These are phyloP conservation scores for Acanthopleura granulata DNA, from an alignment of 2,888 invertebrate genomes.

Conservation along the genomic window DNA sequence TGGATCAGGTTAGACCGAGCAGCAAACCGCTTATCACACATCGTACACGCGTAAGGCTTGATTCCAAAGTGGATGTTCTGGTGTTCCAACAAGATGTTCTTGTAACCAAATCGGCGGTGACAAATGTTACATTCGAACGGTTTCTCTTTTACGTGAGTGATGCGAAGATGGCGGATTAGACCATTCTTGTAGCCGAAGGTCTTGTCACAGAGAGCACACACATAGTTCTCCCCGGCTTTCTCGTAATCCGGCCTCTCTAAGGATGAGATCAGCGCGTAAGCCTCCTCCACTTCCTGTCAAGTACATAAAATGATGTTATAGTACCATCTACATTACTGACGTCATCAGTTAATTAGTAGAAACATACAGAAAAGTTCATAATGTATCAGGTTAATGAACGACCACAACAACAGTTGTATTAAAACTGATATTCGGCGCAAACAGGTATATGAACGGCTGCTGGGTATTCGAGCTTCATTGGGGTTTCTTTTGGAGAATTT, in stretches of 20 bases:
- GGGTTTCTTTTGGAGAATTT: no score
- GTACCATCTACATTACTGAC: no score
- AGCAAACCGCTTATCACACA: slow-evolving; percentile 60
- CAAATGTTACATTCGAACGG: slow-evolving; percentile 48
- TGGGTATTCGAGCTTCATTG: no score
- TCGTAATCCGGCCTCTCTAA: slow-evolving; percentile 10
- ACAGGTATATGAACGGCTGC: no score
- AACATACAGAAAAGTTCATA: no score
- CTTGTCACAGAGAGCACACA: slow-evolving; percentile 54
- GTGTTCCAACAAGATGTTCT: slow-evolving; percentile 61
- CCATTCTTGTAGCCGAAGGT: slow-evolving; percentile 58
- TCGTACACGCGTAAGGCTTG: slow-evolving; percentile 57
- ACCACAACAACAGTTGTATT: no score
- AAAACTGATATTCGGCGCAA: no score
- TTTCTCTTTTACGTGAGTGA: slow-evolving; percentile 49
- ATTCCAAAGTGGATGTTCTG: slow-evolving; percentile 63
- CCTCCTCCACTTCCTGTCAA: slow-evolving; percentile 10
- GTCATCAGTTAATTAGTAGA: no score
- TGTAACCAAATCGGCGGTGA: slow-evolving; percentile 55
- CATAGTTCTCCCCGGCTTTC: slow-evolving; percentile 35
- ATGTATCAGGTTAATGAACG: no score
- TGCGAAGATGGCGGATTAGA: slow-evolving; percentile 52
- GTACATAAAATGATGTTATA: neutral
- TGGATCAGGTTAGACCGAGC: slow-evolving; percentile 60
- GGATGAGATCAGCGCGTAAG: neutral